phyloP scores from a whole-genome alignment of 2,888 invertebrate species.

The Drosophila kanekoi region DNA sequence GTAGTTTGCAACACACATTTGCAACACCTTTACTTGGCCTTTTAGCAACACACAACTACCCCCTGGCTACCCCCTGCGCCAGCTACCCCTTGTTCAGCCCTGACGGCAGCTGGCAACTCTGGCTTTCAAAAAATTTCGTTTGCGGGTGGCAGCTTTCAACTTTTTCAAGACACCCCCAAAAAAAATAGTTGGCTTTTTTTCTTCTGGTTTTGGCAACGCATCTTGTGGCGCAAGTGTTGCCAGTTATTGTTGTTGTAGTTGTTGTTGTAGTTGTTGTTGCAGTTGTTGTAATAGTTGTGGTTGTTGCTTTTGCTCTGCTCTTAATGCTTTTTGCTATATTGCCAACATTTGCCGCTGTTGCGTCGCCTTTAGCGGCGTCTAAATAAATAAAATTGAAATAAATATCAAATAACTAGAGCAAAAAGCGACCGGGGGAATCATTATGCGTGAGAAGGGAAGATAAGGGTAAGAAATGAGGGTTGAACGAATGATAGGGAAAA shows the following conservation, averaged over 20 bases:
- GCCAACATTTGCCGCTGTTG: constrained; percentile 28
- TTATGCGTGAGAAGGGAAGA: neutral
- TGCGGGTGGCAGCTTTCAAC: constrained; percentile 53
- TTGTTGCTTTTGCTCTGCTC: constrained; percentile 18
- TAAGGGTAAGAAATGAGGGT: neutral
- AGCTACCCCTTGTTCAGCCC: neutral
- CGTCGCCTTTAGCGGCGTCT: constrained; percentile 45
- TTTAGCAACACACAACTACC: constrained; percentile 42
- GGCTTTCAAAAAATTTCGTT: constrained; percentile 38
- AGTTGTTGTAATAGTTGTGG: neutral
- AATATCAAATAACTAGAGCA: constrained; percentile 71
- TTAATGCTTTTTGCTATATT: constrained; percentile 13
- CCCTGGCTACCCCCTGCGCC: neutral
- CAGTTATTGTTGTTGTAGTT: constrained; percentile 31
- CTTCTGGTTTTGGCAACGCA: constrained; percentile 28
- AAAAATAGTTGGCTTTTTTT: constrained; percentile 36
- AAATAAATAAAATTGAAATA: constrained; percentile 75
- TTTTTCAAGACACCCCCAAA: constrained; percentile 38
- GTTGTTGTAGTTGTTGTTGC: constrained; percentile 12
- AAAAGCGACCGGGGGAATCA: constrained; percentile 13
- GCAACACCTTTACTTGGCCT: constrained; percentile 69
- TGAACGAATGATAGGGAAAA: neutral
- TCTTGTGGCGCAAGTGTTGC: constrained; percentile 50
- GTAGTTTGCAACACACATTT: constrained; percentile 66
- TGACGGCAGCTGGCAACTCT: constrained; percentile 52